A percentile compares a stretch with the other conserved stretches of the same genome.
phyloP scores from a whole-genome alignment of 2,113 vertebrate species.

The Fregetta grallaria region DNA sequence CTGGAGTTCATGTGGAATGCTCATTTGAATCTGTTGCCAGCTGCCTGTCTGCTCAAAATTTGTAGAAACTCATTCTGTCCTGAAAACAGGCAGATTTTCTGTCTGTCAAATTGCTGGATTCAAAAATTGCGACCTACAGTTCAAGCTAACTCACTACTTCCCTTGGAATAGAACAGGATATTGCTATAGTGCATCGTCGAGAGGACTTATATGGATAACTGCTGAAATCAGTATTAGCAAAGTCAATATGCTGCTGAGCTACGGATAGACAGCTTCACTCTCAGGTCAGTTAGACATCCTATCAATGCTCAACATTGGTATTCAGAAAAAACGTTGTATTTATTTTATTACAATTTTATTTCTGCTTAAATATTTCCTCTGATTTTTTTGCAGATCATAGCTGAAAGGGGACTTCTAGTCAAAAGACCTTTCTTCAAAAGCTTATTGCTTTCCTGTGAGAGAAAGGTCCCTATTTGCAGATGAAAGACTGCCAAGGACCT shows the following conservation, averaged over 20 bases:
- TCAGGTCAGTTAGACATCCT: neutral
- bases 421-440: neutral
- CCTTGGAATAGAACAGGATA: neutral
- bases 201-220: neutral
- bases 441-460: neutral
- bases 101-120: neutral
- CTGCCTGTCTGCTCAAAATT: neutral
- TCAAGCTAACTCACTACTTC: neutral
- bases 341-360: neutral
- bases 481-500: neutral
- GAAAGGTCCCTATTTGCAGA: neutral
- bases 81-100: neutral
- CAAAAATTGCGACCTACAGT: rapidly evolving
- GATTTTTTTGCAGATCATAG: neutral
- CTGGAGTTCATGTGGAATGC: neutral
- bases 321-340: neutral
- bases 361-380: neutral
- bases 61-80: neutral
- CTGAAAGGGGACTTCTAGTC: neutral
- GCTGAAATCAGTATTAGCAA: neutral
- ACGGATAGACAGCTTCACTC: neutral
- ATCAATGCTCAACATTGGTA: neutral
- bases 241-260: neutral
- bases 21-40: neutral
- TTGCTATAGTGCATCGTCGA: neutral